Conservation (phyloP, 2,888 invertebrate species). For the Perizoma flavofasciatum region DNA sequence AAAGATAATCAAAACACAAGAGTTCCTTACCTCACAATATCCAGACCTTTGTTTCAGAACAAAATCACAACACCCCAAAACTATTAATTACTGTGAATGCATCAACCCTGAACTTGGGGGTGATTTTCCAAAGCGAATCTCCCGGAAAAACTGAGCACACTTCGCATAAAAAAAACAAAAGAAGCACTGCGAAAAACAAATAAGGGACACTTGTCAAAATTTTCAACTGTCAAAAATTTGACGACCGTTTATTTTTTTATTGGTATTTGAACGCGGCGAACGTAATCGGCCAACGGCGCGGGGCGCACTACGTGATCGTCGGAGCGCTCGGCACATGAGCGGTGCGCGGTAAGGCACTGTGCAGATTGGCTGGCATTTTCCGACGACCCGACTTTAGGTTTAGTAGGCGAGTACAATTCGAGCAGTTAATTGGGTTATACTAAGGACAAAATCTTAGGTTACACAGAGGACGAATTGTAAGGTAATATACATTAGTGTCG, state of each 20-base stretch:
- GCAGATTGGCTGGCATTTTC: conserved; percentile 56
- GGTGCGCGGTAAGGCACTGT: conserved; percentile 62
- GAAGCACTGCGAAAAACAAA: conserved; percentile 41
- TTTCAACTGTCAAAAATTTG: conserved; percentile 47
- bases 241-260: conserved; percentile 45
- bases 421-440: conserved; percentile 28
- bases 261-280: conserved; percentile 58
- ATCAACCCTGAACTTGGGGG: conserved; percentile 82
- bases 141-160: conserved; percentile 50
- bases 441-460: conserved; percentile 15
- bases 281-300: conserved; percentile 68
- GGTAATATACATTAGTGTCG: neutral
- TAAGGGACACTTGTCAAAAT: conserved; percentile 53
- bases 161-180: conserved; percentile 46
- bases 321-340: conserved; percentile 80
- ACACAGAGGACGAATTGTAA: neutral
- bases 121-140: conserved; percentile 68
- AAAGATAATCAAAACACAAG: conserved; percentile 7
- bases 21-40: conserved; percentile 31
- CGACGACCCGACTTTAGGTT: conserved; percentile 32
- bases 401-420: conserved; percentile 13
- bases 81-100: conserved; percentile 77
- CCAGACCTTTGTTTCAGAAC: conserved; percentile 37
- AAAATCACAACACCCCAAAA: conserved; percentile 48
- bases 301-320: conserved; percentile 82